These are phyloP conservation scores for Meriones psammophilus DNA, from an alignment of 2,797 vertebrate genomes.

Conservation along the genomic window DNA sequence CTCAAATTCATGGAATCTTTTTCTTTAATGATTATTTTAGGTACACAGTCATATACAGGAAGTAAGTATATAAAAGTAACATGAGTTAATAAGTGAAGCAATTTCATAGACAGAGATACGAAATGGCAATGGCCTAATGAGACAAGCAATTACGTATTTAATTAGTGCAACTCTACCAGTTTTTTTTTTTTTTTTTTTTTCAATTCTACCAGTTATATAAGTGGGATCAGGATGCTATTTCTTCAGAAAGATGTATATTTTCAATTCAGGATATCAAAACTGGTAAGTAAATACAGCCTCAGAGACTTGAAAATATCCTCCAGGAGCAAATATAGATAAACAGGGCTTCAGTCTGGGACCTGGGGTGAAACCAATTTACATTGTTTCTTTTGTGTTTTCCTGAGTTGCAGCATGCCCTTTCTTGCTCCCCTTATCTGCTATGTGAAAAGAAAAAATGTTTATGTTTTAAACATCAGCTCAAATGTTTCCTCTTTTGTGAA, in stretches of 20 bases:
- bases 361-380: not conserved
- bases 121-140: not conserved
- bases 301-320: not conserved
- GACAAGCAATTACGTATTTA: not conserved
- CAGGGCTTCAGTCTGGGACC: not conserved
- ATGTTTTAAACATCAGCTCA: slow-evolving; percentile 13
- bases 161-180: not conserved
- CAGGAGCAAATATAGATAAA: not conserved
- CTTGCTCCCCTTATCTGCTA: not conserved
- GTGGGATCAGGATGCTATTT: not conserved
- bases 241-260: not conserved
- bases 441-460: not conserved
- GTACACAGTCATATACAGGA: not conserved
- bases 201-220: not conserved
- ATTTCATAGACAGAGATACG: not conserved
- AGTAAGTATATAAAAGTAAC: not conserved
- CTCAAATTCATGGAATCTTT: not conserved
- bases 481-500: not conserved
- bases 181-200: no score
- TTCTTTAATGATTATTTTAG: not conserved
- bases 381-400: not conserved
- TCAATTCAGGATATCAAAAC: not conserved
- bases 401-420: not conserved
- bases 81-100: not conserved
- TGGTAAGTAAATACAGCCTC: not conserved